Percentiles rank a stretch among this genome's conserved stretches.
These are phyloP conservation scores for Leptodactylus fuscus DNA, from an alignment of 2,113 vertebrate species.

Conservation along the genomic window DNA sequence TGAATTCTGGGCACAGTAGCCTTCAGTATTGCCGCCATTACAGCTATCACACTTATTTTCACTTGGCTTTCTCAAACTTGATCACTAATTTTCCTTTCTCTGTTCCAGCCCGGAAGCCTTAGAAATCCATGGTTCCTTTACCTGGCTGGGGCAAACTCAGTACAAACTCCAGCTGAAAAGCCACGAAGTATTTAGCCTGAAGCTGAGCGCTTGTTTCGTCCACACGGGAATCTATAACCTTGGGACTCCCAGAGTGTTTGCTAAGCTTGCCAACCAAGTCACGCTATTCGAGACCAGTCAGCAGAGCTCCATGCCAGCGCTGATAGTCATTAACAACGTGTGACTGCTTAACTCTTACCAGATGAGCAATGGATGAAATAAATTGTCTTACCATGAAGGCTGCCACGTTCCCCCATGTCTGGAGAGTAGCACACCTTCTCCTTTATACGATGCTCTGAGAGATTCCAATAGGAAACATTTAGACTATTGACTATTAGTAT, in stretches of 20 bases:
- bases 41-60: too few relatives aligned
- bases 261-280: constrained; percentile 84
- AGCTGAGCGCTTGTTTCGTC: constrained; percentile 90
- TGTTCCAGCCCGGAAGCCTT: constrained; percentile 81
- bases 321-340: constrained; percentile 89
- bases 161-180: constrained; percentile 88
- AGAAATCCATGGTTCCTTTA: constrained; percentile 88
- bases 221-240: constrained; percentile 95
- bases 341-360: constrained; percentile 70
- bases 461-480: constrained; percentile 69
- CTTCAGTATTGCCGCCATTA: too few relatives aligned
- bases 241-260: constrained; percentile 89
- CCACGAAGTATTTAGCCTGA: constrained; percentile 82
- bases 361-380: constrained; percentile 61
- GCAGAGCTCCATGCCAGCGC: constrained; percentile 90
- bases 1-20: too few relatives aligned
- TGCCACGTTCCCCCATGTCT: constrained; percentile 59
- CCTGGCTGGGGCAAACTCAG: constrained; percentile 94
- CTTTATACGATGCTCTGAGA: constrained; percentile 69
- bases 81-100: background rate
- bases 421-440: constrained; percentile 58
- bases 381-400: constrained; percentile 68
- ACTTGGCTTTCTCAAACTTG: too few relatives aligned
- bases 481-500: constrained; percentile 67
- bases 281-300: constrained; percentile 89